Evolutionary conservation across 2,888 invertebrate species (phyloP).

Genomic region (Seladonia tumulorum): DNA sequence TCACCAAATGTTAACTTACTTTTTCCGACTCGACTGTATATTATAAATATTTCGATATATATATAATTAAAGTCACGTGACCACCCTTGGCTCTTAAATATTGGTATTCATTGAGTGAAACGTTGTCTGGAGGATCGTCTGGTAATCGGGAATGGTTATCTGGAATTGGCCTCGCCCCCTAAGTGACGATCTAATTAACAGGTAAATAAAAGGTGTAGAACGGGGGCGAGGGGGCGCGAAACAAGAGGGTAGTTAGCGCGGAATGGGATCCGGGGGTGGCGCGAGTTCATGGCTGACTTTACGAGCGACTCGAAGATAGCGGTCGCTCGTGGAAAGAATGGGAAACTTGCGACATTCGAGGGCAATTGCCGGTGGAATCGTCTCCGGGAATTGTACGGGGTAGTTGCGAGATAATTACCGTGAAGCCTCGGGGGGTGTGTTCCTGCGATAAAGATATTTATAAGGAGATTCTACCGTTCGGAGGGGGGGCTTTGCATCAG

Average conservation of each 20-base stretch:
- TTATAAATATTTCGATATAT: too few species aligned
- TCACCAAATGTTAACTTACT: too few species aligned
- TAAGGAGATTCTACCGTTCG: not conserved
- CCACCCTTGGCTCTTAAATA: too few species aligned
- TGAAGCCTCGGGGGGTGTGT: not conserved
- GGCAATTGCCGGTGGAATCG: not conserved
- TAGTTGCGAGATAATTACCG: conserved; percentile 7
- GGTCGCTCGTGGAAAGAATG: conserved; percentile 2
- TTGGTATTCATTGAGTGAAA: too few species aligned
- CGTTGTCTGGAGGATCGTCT: too few species aligned
- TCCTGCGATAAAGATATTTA: conserved; percentile 7
- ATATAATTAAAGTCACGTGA: too few species aligned
- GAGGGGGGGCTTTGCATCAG: not conserved
- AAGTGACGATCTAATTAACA: conserved; percentile 54
- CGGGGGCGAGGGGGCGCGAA: conserved; percentile 15
- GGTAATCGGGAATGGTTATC: not conserved
- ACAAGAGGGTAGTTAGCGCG: conserved; percentile 52
- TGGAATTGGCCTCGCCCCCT: not conserved
- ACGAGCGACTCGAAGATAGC: conserved; percentile 24
- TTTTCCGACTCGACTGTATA: too few species aligned
- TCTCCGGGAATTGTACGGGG: not conserved
- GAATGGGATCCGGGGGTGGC: conserved; percentile 28
- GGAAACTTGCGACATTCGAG: not conserved
- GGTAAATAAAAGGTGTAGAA: conserved; percentile 39
- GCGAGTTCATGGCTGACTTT: conserved; percentile 26